Conservation (phyloP, 2,888 invertebrate genomes). For the Phortica magna region DNA sequence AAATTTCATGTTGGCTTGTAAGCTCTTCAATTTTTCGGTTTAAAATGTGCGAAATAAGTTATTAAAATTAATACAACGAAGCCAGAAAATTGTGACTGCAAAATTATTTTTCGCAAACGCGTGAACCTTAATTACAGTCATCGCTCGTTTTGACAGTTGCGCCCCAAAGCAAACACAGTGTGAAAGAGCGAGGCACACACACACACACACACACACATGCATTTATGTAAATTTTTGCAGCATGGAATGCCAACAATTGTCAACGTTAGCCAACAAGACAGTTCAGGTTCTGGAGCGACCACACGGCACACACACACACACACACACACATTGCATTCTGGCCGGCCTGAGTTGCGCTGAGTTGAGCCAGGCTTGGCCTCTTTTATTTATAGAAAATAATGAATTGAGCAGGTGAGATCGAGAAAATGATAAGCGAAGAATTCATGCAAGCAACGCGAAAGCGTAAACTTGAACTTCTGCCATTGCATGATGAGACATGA, state of each 20-base stretch:
- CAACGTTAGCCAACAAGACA: slow-evolving; percentile 2
- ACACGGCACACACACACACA: neutral
- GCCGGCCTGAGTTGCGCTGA: no score
- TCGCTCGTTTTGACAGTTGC: slow-evolving; percentile 26
- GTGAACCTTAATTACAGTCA: slow-evolving; percentile 28
- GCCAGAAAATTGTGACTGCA: neutral
- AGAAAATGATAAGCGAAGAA: slow-evolving; percentile 71
- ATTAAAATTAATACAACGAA: slow-evolving; percentile 63
- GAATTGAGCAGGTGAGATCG: slow-evolving; percentile 73
- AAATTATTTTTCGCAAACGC: neutral
- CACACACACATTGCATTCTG: slow-evolving; percentile 1
- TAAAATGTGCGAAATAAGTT: slow-evolving; percentile 55
- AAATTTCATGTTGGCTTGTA: slow-evolving; percentile 55
- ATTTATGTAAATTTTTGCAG: slow-evolving; percentile 19
- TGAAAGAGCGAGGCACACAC: neutral
- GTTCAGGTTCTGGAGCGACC: slow-evolving; percentile 1
- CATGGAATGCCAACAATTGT: slow-evolving; percentile 26
- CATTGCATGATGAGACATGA: neutral
- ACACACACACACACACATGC: no score
- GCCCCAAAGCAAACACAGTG: slow-evolving; percentile 26
- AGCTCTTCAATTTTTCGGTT: slow-evolving; percentile 6
- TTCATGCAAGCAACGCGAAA: slow-evolving; percentile 62
- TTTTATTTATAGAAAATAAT: slow-evolving; percentile 71
- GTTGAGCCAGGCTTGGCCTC: no score
- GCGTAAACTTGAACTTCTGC: slow-evolving; percentile 25